phyloP scores from a whole-genome alignment of 1,140 invertebrate species.

The Drosophila asahinai region DNA sequence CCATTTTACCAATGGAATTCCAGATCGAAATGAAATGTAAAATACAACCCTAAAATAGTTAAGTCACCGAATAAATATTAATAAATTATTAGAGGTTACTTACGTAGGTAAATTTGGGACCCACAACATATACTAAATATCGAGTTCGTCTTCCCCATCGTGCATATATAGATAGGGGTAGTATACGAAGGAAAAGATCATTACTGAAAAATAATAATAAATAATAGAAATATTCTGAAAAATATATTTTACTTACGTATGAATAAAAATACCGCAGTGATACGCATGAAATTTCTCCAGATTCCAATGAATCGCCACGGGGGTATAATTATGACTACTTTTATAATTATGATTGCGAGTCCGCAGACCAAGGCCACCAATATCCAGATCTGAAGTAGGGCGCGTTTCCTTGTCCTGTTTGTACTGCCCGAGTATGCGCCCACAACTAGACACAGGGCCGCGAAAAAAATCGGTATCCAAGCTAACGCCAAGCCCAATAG shows the following conservation, averaged over 20 bases:
- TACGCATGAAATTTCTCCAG: background rate
- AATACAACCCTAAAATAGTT: no score
- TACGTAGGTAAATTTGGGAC: background rate
- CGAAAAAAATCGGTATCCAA: background rate
- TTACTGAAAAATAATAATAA: background rate
- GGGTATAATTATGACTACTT: background rate
- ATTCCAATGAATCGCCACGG: no score
- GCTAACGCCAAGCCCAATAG: background rate
- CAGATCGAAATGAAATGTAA: no score
- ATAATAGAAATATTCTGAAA: no score
- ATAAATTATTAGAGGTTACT: no score
- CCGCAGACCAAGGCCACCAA: background rate
- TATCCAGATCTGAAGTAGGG: background rate
- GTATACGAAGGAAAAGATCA: conserved; percentile 4
- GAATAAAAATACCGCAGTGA: background rate
- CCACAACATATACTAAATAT: background rate
- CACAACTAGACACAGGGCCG: background rate
- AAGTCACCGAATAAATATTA: no score
- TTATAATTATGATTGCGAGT: background rate
- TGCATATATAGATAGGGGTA: conserved; percentile 8
- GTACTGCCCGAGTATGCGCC: background rate
- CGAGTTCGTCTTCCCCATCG: background rate
- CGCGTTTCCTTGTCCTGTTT: background rate
- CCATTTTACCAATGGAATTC: background rate
- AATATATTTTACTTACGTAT: conserved; percentile 1